phyloP scores from a whole-genome alignment of 2,113 vertebrate genomes.

The Festucalex cinctus region DNA sequence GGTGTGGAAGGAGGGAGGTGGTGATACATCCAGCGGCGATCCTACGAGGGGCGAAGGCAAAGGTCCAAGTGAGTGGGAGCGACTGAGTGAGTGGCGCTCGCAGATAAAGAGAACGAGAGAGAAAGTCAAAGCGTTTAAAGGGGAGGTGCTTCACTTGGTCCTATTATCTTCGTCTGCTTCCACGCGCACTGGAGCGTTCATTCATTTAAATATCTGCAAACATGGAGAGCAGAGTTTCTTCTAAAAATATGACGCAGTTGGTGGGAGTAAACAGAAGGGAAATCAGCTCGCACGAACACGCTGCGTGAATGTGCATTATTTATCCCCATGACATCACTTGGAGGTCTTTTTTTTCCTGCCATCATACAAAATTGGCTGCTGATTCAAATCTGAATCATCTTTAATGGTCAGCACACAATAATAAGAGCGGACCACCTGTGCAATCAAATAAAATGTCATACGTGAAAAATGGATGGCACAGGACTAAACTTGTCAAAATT shows the following conservation, averaged over 20 bases:
- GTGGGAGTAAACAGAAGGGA: neutral
- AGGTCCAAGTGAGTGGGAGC: conserved; percentile 33
- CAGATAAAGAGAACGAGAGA: conserved; percentile 16
- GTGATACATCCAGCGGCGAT: conserved; percentile 20
- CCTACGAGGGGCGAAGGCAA: conserved; percentile 34
- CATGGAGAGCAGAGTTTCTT: conserved; percentile 13
- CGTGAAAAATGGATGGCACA: too few species aligned
- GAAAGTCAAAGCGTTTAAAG: conserved; percentile 66
- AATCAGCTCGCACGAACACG: conserved; percentile 22
- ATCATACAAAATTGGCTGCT: neutral
- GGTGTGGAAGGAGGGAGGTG: neutral
- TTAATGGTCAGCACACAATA: neutral
- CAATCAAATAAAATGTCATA: neutral
- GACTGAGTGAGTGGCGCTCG: conserved; percentile 44
- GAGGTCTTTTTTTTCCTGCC: neutral
- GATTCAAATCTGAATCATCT: neutral
- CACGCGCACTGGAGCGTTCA: conserved; percentile 56
- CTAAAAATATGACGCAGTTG: conserved; percentile 4
- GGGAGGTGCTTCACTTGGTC: conserved; percentile 63
- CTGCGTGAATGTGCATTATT: conserved; percentile 51
- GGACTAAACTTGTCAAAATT: too few species aligned
- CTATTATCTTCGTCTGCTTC: conserved; percentile 35
- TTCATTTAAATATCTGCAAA: conserved; percentile 56
- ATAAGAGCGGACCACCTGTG: neutral
- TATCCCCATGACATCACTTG: conserved; percentile 48